A percentile compares a stretch with the other conserved stretches of the same genome.
Evolutionary conservation across 2,113 vertebrate genomes (phyloP).

Genomic region (Periophthalmus modestus): DNA sequence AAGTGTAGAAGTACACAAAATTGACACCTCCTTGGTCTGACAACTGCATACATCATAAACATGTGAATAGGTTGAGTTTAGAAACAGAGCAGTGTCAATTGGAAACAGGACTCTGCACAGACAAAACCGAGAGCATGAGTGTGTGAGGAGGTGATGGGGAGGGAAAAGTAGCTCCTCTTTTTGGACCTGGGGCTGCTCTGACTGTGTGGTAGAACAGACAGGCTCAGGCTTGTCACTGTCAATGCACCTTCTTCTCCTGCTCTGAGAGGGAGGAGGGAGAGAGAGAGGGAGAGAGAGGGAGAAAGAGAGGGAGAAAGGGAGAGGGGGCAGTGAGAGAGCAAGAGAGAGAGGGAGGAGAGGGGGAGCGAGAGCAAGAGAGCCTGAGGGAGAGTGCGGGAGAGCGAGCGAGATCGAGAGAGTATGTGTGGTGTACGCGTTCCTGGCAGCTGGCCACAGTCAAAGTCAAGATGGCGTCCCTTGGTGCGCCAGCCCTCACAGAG

Average conservation of each 20-base stretch:
- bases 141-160: not conserved
- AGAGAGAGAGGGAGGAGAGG: too few relatives aligned
- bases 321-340: too few relatives aligned
- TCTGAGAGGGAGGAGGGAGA: too few relatives aligned
- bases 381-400: too few relatives aligned
- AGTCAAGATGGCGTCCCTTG: constrained; percentile 30
- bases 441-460: constrained; percentile 30
- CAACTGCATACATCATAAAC: not conserved
- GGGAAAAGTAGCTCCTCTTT: not conserved
- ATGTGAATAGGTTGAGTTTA: not conserved
- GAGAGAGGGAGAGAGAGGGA: too few relatives aligned
- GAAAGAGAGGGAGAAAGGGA: too few relatives aligned
- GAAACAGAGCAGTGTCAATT: not conserved
- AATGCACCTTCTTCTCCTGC: constrained; percentile 21
- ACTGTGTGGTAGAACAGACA: constrained; percentile 15
- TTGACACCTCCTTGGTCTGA: not conserved
- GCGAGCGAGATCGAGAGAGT: not conserved
- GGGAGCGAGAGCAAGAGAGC: too few relatives aligned
- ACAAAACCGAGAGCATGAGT: constrained; percentile 1
- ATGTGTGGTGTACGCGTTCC: constrained; percentile 7
- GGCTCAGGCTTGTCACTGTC: constrained; percentile 24
- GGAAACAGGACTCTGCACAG: not conserved
- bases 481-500: not conserved
- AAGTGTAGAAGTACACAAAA: not conserved
- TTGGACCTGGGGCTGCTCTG: constrained; percentile 11